Percentiles rank a stretch among this genome's conserved stretches.
Conservation (phyloP, 2,797 vertebrate species). For the Paguma larvata region DNA sequence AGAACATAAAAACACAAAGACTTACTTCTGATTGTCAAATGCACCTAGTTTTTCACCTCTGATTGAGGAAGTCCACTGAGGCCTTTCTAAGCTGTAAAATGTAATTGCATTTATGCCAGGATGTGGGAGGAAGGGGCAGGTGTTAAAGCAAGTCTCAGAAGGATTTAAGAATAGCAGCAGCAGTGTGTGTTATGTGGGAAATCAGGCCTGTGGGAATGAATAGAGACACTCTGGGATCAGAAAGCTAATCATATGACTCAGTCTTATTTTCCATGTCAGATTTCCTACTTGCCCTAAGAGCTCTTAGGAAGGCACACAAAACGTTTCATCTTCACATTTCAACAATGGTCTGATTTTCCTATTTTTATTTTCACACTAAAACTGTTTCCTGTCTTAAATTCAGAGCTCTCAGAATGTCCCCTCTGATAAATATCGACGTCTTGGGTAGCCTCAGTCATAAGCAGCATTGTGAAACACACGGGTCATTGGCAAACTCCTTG, state of each 20-base stretch:
- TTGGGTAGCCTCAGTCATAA: neutral
- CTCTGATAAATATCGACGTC: neutral
- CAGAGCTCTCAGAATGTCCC: neutral
- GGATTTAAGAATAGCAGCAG: neutral
- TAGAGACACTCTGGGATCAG: neutral
- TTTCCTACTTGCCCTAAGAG: neutral
- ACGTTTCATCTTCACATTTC: neutral
- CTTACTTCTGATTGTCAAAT: neutral
- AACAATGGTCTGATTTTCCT: neutral
- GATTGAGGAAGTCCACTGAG: neutral
- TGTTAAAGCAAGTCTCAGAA: neutral
- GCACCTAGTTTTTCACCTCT: neutral
- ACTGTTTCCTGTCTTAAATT: neutral
- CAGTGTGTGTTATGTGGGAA: neutral
- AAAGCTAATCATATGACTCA: neutral
- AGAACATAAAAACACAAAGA: neutral
- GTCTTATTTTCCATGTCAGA: neutral
- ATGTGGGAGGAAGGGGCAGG: neutral
- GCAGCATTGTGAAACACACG: neutral
- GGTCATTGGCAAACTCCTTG: neutral
- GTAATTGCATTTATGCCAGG: neutral
- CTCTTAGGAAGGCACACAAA: neutral
- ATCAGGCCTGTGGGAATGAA: neutral
- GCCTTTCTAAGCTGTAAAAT: neutral
- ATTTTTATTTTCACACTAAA: neutral